Conservation (phyloP, 1,140 invertebrate genomes). For the Marisa cornuarietis region DNA sequence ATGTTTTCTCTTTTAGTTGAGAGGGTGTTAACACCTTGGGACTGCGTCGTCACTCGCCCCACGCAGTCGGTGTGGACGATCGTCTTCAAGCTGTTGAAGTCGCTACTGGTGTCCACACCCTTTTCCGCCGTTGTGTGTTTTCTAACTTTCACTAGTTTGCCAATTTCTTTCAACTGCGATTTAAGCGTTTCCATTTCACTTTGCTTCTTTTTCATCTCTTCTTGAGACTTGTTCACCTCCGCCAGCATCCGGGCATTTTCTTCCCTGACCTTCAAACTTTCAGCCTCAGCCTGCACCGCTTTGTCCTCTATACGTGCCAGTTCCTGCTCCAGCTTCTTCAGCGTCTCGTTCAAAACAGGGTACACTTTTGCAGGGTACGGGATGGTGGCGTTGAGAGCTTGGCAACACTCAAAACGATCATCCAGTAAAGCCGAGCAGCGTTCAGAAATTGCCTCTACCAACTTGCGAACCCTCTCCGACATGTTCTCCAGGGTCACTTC, state of each 20-base stretch:
- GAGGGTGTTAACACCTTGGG: background rate
- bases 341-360: constrained; percentile 22
- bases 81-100: background rate
- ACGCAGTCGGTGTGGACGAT: too few species aligned
- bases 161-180: constrained; percentile 18
- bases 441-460: constrained; percentile 33
- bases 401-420: constrained; percentile 35
- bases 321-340: constrained; percentile 29
- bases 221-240: constrained; percentile 12
- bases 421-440: constrained; percentile 34
- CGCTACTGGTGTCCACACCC: constrained; percentile 5
- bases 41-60: background rate
- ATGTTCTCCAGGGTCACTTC: constrained; percentile 3
- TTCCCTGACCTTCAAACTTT: constrained; percentile 15
- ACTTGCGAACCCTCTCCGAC: constrained; percentile 21
- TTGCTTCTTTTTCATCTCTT: constrained; percentile 12
- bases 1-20: background rate
- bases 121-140: background rate
- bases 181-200: constrained; percentile 17
- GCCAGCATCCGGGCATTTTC: constrained; percentile 6
- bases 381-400: constrained; percentile 26
- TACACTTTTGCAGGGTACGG: background rate
- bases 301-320: constrained; percentile 22
- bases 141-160: constrained; percentile 7
- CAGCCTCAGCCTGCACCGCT: constrained; percentile 16